Evolutionary conservation across 2,888 invertebrate species (phyloP).

Genomic region (Dusona sp.): DNA sequence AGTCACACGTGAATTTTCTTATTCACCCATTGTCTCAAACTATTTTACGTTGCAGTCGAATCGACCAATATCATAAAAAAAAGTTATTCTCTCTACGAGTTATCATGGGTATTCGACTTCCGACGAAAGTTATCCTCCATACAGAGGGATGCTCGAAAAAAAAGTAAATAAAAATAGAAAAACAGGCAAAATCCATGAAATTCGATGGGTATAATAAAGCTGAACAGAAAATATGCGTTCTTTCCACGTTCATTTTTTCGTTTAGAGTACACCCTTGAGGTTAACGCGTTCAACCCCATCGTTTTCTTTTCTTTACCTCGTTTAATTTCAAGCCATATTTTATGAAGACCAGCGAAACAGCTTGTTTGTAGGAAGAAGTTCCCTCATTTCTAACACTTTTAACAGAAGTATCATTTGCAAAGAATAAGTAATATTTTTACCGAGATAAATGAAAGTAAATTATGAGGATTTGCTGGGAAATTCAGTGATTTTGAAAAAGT

Average conservation of each 20-base stretch:
- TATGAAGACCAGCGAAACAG: neutral
- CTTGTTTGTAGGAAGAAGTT: neutral
- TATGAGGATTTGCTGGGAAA: neutral
- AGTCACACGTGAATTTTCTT: neutral
- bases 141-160: constrained; percentile 12
- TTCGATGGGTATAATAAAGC: constrained; percentile 5
- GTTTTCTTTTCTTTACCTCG: neutral
- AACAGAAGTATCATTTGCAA: neutral
- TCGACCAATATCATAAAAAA: constrained; percentile 75
- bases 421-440: no score
- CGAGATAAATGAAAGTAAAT: neutral
- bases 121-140: constrained; percentile 13
- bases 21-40: constrained; percentile 72
- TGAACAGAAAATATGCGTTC: constrained; percentile 17
- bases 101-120: constrained; percentile 73
- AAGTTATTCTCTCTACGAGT: constrained; percentile 73
- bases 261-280: constrained; percentile 1
- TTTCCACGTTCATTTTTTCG: constrained; percentile 28
- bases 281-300: neutral
- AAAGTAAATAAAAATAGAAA: neutral
- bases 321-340: constrained; percentile 17
- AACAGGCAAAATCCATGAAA: neutral
- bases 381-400: no score
- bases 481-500: neutral
- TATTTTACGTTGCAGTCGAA: constrained; percentile 40